A percentile compares a stretch with the other conserved stretches of the same genome.
These are phyloP conservation scores for Meda fulgida DNA, from an alignment of 2,797 vertebrate species.

Conservation along the genomic window DNA sequence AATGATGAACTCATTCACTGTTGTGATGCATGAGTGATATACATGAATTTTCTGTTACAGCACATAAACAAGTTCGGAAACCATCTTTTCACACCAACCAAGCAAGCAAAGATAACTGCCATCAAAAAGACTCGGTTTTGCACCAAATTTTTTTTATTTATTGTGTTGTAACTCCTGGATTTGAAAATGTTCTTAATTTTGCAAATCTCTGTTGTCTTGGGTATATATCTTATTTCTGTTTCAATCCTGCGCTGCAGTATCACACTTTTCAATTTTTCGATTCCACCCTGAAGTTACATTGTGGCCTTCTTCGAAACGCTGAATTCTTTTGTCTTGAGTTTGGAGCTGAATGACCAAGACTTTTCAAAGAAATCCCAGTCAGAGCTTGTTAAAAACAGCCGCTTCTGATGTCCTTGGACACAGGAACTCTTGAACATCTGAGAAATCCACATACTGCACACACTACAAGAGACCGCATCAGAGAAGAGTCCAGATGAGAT, in stretches of 20 bases:
- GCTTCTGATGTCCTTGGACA: slow-evolving; percentile 35
- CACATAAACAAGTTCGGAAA: background rate
- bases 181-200: background rate
- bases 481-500: slow-evolving; percentile 20
- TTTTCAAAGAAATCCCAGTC: slow-evolving; percentile 16
- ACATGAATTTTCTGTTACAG: background rate
- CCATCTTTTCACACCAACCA: background rate
- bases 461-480: background rate
- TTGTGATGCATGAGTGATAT: background rate
- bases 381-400: slow-evolving; percentile 27
- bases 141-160: too few species aligned
- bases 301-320: slow-evolving; percentile 3
- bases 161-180: background rate
- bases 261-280: slow-evolving; percentile 16
- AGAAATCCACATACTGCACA: slow-evolving; percentile 10
- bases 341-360: slow-evolving; percentile 18
- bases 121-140: background rate
- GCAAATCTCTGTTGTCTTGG: background rate
- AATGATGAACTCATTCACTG: too few species aligned
- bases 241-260: background rate
- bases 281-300: background rate
- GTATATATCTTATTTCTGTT: background rate
- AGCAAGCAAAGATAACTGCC: background rate
- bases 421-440: slow-evolving; percentile 30
- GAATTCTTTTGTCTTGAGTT: background rate